These are phyloP conservation scores for Drosophila trichaetosa DNA, from an alignment of 2,888 invertebrate genomes.

Conservation along the genomic window DNA sequence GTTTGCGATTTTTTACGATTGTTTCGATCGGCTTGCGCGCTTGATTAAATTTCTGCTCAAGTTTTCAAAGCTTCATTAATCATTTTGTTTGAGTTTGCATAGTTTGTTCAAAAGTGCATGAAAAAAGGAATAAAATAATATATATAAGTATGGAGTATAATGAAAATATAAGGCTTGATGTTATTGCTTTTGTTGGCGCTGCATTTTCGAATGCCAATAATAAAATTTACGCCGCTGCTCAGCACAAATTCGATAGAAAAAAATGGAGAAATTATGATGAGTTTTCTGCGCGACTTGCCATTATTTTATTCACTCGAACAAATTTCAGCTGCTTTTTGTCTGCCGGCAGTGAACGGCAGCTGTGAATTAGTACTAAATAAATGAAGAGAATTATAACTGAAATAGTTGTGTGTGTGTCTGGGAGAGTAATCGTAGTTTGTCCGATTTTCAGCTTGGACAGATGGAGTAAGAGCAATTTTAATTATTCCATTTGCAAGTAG, in stretches of 20 bases:
- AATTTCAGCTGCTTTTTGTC: constrained; percentile 20
- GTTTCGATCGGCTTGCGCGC: constrained; percentile 72
- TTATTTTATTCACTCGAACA: constrained; percentile 31
- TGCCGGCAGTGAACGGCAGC: constrained; percentile 23
- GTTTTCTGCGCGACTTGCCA: constrained; percentile 40
- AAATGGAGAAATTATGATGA: constrained; percentile 23
- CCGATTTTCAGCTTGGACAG: background rate
- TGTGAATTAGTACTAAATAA: constrained; percentile 58
- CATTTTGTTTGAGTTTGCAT: constrained; percentile 58
- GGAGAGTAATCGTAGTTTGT: constrained; percentile 15
- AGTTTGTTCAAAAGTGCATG: constrained; percentile 41
- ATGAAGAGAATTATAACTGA: constrained; percentile 40
- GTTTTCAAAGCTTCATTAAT: constrained; percentile 74
- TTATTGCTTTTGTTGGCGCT: constrained; percentile 45
- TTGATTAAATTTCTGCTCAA: constrained; percentile 78
- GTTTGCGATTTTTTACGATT: constrained; percentile 57
- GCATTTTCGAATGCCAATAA: constrained; percentile 77
- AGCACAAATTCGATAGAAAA: constrained; percentile 26
- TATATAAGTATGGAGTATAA: background rate
- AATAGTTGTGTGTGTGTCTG: background rate
- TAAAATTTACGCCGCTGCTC: constrained; percentile 58
- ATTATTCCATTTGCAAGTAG: constrained; percentile 62
- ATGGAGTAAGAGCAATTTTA: constrained; percentile 36
- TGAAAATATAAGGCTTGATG: constrained; percentile 40
- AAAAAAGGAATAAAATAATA: constrained; percentile 7